Base-by-base conservation (phyloP, 2,888 invertebrate genomes). In the Lithophane ornitopus region DNA sequence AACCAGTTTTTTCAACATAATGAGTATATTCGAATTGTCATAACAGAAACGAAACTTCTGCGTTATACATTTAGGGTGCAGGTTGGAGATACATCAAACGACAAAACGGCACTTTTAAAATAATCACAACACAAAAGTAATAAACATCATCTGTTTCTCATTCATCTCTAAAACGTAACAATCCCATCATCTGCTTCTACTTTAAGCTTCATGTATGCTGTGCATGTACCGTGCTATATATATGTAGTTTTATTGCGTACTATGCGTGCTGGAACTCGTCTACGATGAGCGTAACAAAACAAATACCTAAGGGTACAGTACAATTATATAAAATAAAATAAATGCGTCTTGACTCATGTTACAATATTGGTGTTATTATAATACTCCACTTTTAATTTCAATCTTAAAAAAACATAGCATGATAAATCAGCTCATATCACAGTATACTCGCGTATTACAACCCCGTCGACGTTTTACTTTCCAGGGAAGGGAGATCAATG, bases 401-500 rank as follows among this genome's bases (percentile, higher is more conserved):
- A n/a, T 19, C 8, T 19, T 12, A 6, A 12, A 74, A 74, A 80
- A 52, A 54, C 8, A 52, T 65, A 46, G 28, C 46, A 44, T 56
- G 16, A 74, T 34, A 62, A 56, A 41, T 59, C 26, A 49, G n/a
- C 41, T 56, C 26, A 44, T 14, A 65, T 66, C 26, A 62, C 52
- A 65, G 28, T 66, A 46, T 54, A 54, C 56, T 12, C 52, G 44
- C 62, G 70, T 49, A 26, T 22, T n/a, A 69, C 49, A 65, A 61
- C 8, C 63, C 70, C 76, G 71, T 69, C 75, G 56, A 41, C 75
- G 41, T 84, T 87, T 94, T 93, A 89, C 88, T 94, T 95, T 95
- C 91, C 95, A 95, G 95, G 96, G 96, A 96, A 96, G 96, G 96
- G 96, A 96, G 96, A 96, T 96, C 94, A 96, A 96, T 95, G 96